A percentile compares a stretch with the other conserved stretches of the same genome.
Evolutionary conservation across 2,797 vertebrate species (phyloP).

Genomic region (Limnodromus scolopaceus): DNA sequence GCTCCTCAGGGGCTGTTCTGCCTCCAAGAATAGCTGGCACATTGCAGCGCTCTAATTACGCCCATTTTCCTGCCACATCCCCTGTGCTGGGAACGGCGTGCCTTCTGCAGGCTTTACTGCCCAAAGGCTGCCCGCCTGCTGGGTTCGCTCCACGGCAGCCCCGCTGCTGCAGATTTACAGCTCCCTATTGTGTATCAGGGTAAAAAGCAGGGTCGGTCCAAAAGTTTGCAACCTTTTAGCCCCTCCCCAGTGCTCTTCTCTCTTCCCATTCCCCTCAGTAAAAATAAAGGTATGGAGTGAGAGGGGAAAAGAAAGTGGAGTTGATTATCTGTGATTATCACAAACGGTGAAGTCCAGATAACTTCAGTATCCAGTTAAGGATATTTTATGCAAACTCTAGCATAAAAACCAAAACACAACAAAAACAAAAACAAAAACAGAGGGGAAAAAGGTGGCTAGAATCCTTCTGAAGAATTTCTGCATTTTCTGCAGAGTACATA

Average conservation of each 20-base stretch:
- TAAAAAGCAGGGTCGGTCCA: not conserved
- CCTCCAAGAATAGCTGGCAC: slow-evolving; percentile 55
- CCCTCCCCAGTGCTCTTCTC: not conserved
- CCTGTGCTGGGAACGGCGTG: not conserved
- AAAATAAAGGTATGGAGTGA: not conserved
- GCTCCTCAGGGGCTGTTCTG: slow-evolving; percentile 47
- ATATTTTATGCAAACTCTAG: not conserved
- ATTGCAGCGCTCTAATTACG: slow-evolving; percentile 4
- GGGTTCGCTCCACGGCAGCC: fast-evolving
- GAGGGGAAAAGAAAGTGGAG: not conserved
- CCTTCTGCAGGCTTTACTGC: not conserved
- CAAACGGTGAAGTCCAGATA: not conserved
- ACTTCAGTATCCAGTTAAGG: not conserved
- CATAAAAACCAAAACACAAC: not conserved
- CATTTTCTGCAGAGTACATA: slow-evolving; percentile 33
- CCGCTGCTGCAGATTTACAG: not conserved
- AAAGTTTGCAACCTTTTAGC: not conserved
- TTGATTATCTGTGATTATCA: slow-evolving; percentile 41
- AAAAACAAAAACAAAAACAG: not conserved
- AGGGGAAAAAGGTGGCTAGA: fast-evolving
- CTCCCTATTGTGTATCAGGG: fast-evolving
- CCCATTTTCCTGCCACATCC: not conserved
- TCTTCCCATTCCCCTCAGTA: not conserved
- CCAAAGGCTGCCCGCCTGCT: not conserved
- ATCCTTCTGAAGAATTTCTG: slow-evolving; percentile 11